Evolutionary conservation across 2,888 invertebrate species (phyloP), one percentile per base, ranked within the genome.

Genomic region (Anticlea derivata): DNA sequence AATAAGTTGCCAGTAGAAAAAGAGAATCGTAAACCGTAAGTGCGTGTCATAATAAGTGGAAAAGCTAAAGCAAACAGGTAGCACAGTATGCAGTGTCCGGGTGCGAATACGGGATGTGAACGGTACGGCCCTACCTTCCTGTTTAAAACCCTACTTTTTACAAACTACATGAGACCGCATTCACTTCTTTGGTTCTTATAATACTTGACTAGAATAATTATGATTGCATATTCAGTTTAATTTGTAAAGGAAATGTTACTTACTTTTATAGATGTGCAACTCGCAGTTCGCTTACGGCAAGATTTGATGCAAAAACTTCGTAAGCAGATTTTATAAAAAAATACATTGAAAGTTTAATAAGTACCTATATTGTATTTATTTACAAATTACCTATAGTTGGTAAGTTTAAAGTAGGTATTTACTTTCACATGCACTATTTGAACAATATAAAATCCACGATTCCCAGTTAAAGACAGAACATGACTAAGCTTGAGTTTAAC

Each of bases 11-110:
- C 43, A 49, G 63, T 62, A 69, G n/a, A n/a, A 73, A 72, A 80
- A 80, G 73, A 61, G 56, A 68, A 66, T 64, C 61, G 64, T 66
- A 68, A 54, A 61, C 66, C 65, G 62, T 54, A 62, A 65, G 58
- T 40, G 50, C 68, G 70, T 74, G 75, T 78, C 76, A 75, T 78
- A 78, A 80, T 78, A 77, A 79, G 73, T 71, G 71, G 70, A 78
- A 79, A 78, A 73, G 75, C 66, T 73, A 67, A 71, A 74, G 75
- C 75, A 66, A 70, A 75, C 78, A 66, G 73, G 80, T 75, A 78
- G 59, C 70, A 67, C 67, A 73, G 78, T 80, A 78, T 79, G 79
- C 75, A 78, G 81, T 75, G 80, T 82, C 81, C 83, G 83, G 79
- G 79, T 79, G 65, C 77, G 70, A 70, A 63, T 66, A 65, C 72